These are phyloP conservation scores for Malacoraja senta DNA, from an alignment of 2,797 vertebrate species.

Conservation along the genomic window DNA sequence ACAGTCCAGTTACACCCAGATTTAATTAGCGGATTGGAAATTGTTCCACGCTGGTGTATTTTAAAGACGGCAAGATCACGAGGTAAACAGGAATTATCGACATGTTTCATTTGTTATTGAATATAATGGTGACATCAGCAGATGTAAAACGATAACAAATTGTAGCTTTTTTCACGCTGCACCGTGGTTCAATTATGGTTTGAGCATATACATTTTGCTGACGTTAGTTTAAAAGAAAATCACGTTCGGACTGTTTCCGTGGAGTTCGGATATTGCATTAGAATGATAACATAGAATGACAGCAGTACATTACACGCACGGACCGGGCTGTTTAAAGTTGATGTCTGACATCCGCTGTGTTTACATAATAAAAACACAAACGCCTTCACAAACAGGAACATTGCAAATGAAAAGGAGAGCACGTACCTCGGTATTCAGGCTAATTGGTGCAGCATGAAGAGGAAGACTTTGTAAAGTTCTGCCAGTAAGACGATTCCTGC, in stretches of 20 bases:
- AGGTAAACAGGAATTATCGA: neutral
- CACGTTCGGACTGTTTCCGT: neutral
- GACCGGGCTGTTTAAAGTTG: neutral
- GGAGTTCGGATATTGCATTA: neutral
- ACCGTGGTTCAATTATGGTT: neutral
- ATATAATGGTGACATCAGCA: neutral
- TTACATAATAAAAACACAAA: neutral
- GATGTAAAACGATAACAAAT: neutral
- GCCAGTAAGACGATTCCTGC: neutral
- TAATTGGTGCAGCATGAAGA: neutral
- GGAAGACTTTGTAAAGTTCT: slow-evolving; percentile 17
- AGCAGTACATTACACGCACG: neutral
- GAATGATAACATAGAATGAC: neutral
- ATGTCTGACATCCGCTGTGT: neutral
- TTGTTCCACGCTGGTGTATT: neutral
- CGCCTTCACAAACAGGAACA: neutral
- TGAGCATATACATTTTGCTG: neutral
- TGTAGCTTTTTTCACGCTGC: neutral
- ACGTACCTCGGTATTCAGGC: neutral
- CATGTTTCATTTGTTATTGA: neutral
- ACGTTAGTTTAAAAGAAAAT: neutral
- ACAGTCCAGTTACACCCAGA: slow-evolving; percentile 10
- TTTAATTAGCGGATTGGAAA: slow-evolving; percentile 13
- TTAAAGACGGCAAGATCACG: neutral
- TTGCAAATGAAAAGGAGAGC: neutral